phyloP scores from a whole-genome alignment of 2,113 vertebrate species.

The Brienomyrus brachyistius region DNA sequence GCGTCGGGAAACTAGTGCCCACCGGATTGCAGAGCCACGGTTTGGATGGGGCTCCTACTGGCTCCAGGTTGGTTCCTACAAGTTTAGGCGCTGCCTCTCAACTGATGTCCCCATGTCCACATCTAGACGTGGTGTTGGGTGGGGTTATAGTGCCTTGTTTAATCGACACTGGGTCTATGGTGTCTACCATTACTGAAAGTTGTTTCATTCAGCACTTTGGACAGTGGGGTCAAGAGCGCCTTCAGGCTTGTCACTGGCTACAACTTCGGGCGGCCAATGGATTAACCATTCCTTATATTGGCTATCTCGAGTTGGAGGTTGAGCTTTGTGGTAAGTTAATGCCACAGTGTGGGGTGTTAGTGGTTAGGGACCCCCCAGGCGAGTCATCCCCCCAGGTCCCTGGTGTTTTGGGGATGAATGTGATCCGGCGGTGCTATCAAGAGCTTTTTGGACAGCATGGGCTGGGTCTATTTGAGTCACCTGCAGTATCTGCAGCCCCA shows the following conservation, averaged over 20 bases:
- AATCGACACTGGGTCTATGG: slow-evolving; percentile 32
- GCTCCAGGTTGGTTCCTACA: not conserved
- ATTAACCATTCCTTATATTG: not conserved
- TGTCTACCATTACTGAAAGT: slow-evolving; percentile 11
- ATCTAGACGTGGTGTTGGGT: not conserved
- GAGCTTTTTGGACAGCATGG: slow-evolving; percentile 19
- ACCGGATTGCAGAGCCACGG: slow-evolving; percentile 5
- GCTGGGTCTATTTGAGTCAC: not conserved
- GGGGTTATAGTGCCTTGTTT: not conserved
- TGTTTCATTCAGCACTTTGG: slow-evolving; percentile 11
- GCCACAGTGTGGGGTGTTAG: not conserved
- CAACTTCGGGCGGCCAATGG: slow-evolving; percentile 20
- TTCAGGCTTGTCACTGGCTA: slow-evolving; percentile 14
- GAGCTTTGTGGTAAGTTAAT: slow-evolving; percentile 2
- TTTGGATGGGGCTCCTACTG: not conserved
- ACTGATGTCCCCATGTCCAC: not conserved
- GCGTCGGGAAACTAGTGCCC: slow-evolving; percentile 23
- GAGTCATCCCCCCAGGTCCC: not conserved
- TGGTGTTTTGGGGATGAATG: slow-evolving; percentile 29
- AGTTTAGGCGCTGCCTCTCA: not conserved
- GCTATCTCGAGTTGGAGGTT: slow-evolving; percentile 19
- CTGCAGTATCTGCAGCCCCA: not conserved
- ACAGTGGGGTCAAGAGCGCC: not conserved
- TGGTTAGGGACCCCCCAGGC: slow-evolving; percentile 16
- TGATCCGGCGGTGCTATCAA: not conserved